Evolutionary conservation across 2,888 invertebrate genomes (phyloP).

Genomic region (Papilio gigon): DNA sequence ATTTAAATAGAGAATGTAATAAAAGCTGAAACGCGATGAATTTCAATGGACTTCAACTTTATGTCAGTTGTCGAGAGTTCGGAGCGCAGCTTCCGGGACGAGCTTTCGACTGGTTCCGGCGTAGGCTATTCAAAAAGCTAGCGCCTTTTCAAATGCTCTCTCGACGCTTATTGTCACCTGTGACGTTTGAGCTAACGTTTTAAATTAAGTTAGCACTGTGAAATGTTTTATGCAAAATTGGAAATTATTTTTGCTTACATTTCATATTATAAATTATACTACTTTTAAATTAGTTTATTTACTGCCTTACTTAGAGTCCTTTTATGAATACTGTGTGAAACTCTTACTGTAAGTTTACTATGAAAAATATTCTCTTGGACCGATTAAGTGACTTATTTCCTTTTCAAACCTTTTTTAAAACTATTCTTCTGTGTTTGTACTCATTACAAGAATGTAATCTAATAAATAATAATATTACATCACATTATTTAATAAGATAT

Average conservation of each 20-base stretch:
- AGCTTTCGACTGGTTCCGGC: slow-evolving; percentile 28
- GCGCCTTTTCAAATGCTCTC: slow-evolving; percentile 23
- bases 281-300: too few species aligned
- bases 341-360: too few species aligned
- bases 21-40: slow-evolving; percentile 9
- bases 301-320: too few species aligned
- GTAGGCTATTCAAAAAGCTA: slow-evolving; percentile 28
- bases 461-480: not conserved
- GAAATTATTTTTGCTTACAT: too few species aligned
- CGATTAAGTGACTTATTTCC: too few species aligned
- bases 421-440: too few species aligned
- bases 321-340: too few species aligned
- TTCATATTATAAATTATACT: too few species aligned
- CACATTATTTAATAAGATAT: not conserved
- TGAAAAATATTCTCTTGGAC: too few species aligned
- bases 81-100: slow-evolving; percentile 15
- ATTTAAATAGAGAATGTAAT: slow-evolving; percentile 10
- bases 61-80: slow-evolving; percentile 21
- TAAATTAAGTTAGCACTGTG: not conserved
- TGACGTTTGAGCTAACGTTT: slow-evolving; percentile 23
- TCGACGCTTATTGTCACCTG: slow-evolving; percentile 22
- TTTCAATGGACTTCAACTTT: slow-evolving; percentile 11
- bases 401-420: too few species aligned
- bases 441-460: too few species aligned
- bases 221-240: slow-evolving; percentile 6